phyloP scores from a whole-genome alignment of 2,888 invertebrate species.

The Phymatocera aterrima region DNA sequence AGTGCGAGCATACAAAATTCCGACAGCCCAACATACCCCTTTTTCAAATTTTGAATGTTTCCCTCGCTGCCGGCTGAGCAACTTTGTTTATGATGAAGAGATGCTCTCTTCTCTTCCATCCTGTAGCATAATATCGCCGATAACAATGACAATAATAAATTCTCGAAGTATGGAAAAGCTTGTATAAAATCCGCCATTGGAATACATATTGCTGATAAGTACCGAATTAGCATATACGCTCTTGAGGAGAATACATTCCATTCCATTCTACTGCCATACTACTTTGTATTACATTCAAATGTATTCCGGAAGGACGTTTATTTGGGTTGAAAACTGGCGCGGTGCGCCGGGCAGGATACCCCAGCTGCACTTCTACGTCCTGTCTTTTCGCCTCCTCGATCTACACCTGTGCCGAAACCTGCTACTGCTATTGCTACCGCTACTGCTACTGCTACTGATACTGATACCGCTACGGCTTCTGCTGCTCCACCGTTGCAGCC shows the following conservation, averaged over 20 bases:
- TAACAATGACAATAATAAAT: slow-evolving; percentile 23
- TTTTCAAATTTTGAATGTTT: too few relatives aligned
- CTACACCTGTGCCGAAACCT: slow-evolving; percentile 33
- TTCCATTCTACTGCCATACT: slow-evolving; percentile 1
- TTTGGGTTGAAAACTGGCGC: slow-evolving; percentile 43
- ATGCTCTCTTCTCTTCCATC: neutral
- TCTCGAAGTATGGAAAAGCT: slow-evolving; percentile 19
- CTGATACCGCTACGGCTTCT: too few relatives aligned
- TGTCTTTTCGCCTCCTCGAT: neutral
- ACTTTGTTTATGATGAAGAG: slow-evolving; percentile 12
- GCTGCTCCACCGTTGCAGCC: too few relatives aligned
- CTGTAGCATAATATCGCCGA: neutral
- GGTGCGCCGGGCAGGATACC: neutral
- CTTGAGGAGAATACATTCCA: slow-evolving; percentile 52
- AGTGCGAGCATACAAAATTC: too few relatives aligned
- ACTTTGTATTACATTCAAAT: slow-evolving; percentile 62
- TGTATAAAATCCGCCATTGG: slow-evolving; percentile 43
- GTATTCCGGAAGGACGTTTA: slow-evolving; percentile 59
- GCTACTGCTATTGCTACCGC: neutral
- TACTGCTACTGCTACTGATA: neutral
- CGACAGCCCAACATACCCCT: too few relatives aligned
- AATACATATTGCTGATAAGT: slow-evolving; percentile 44
- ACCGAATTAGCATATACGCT: slow-evolving; percentile 58
- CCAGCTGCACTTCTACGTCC: slow-evolving; percentile 13
- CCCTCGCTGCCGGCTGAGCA: neutral